Evolutionary conservation across 2,888 invertebrate species (phyloP).

Genomic region (Hylaea fasciaria): DNA sequence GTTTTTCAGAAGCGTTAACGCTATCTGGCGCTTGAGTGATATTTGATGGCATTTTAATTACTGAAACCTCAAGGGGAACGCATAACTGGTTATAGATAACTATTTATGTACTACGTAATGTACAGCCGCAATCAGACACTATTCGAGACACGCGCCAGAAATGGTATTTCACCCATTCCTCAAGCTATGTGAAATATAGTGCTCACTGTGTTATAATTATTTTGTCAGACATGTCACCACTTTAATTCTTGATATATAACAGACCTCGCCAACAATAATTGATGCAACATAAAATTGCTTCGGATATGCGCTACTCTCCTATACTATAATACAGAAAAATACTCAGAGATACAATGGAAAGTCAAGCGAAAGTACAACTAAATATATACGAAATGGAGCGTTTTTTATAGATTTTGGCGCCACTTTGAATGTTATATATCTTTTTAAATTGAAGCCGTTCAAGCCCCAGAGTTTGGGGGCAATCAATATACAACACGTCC

Average conservation of each 20-base stretch:
- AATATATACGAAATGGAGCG: constrained; percentile 19
- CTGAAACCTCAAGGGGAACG: neutral
- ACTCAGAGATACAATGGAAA: constrained; percentile 12
- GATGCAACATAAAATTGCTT: constrained; percentile 4
- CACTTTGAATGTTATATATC: too few relatives aligned
- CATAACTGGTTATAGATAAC: too few relatives aligned
- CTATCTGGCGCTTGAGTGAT: neutral
- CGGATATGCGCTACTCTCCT: neutral
- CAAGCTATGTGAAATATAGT: too few relatives aligned
- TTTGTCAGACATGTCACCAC: too few relatives aligned
- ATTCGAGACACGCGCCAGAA: neutral
- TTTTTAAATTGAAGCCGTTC: too few relatives aligned
- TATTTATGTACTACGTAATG: neutral
- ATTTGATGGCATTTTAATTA: neutral
- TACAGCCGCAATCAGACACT: neutral
- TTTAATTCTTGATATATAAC: too few relatives aligned
- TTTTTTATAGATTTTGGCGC: constrained; percentile 22
- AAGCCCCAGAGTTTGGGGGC: too few relatives aligned
- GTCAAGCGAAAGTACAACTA: constrained; percentile 14
- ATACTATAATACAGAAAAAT: constrained; percentile 6
- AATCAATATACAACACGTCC: too few relatives aligned
- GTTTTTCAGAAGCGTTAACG: neutral
- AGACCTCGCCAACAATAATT: too few relatives aligned
- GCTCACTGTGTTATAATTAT: too few relatives aligned
- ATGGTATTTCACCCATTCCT: too few relatives aligned